A percentile compares a stretch with the other conserved stretches of the same genome.
Conservation (phyloP, 2,797 vertebrate species). For the Zalophus californianus region DNA sequence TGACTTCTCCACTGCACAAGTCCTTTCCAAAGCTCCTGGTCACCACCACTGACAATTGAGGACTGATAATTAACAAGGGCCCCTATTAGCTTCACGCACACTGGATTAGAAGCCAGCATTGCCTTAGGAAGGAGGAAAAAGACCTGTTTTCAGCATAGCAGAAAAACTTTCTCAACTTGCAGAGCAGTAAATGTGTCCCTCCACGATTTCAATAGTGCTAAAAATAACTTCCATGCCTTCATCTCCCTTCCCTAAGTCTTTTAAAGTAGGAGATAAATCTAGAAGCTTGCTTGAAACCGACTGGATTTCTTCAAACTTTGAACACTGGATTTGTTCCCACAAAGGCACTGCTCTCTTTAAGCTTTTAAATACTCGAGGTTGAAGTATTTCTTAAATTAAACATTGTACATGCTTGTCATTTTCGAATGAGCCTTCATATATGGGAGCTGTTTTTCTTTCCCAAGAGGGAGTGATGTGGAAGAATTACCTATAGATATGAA, state of each 20-base stretch:
- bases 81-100: not conserved
- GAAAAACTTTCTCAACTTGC: conserved; percentile 9
- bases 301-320: conserved; percentile 77
- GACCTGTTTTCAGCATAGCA: not conserved
- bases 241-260: conserved; percentile 39
- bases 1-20: conserved; percentile 49
- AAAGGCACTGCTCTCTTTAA: conserved; percentile 72
- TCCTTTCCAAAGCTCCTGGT: conserved; percentile 38
- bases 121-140: not conserved
- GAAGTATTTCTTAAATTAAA: conserved; percentile 82
- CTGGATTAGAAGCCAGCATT: not conserved
- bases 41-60: not conserved
- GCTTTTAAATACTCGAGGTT: conserved; percentile 73
- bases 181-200: conserved; percentile 4
- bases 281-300: conserved; percentile 16
- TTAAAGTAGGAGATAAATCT: conserved; percentile 55
- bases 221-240: conserved; percentile 42
- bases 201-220: not conserved
- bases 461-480: conserved; percentile 73
- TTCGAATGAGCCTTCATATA: conserved; percentile 65
- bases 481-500: conserved; percentile 73
- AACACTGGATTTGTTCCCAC: conserved; percentile 70
- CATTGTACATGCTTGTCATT: conserved; percentile 64
- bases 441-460: conserved; percentile 74
- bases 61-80: conserved; percentile 51